A percentile compares a stretch with the other conserved stretches of the same genome.
Evolutionary conservation across 1,140 invertebrate genomes (phyloP).

Genomic region (Arion vulgaris): DNA sequence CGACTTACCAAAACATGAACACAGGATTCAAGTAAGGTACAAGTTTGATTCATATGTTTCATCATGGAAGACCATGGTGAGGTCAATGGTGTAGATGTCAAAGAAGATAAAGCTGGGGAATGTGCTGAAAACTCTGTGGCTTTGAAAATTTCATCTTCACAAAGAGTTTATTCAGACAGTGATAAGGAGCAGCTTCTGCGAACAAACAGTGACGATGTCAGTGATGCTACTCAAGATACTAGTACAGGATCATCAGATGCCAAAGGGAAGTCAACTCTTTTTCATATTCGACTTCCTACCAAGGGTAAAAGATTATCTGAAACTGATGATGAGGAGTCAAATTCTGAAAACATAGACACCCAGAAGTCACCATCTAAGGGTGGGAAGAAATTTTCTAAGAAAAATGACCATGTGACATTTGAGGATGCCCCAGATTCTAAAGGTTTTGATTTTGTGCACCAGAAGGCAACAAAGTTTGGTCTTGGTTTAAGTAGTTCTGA

Average conservation of each 20-base stretch:
- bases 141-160: background rate
- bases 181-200: background rate
- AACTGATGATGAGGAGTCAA: background rate
- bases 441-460: constrained; percentile 15
- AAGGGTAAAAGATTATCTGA: background rate
- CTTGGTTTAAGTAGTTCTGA: constrained; percentile 21
- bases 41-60: background rate
- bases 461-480: constrained; percentile 26
- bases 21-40: background rate
- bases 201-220: background rate
- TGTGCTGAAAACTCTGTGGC: background rate
- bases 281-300: background rate
- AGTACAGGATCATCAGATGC: background rate
- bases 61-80: background rate
- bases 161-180: background rate
- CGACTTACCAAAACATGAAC: background rate
- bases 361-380: background rate
- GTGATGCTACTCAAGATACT: background rate
- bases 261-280: constrained; percentile 2
- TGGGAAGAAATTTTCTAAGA: background rate
- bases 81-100: background rate
- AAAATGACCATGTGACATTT: constrained; percentile 1
- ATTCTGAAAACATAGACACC: background rate
- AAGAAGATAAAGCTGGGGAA: background rate
- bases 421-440: background rate